A percentile compares a stretch with the other conserved stretches of the same genome.
phyloP scores from a whole-genome alignment of 2,888 invertebrate genomes.

The Drosophila aldrichi region DNA sequence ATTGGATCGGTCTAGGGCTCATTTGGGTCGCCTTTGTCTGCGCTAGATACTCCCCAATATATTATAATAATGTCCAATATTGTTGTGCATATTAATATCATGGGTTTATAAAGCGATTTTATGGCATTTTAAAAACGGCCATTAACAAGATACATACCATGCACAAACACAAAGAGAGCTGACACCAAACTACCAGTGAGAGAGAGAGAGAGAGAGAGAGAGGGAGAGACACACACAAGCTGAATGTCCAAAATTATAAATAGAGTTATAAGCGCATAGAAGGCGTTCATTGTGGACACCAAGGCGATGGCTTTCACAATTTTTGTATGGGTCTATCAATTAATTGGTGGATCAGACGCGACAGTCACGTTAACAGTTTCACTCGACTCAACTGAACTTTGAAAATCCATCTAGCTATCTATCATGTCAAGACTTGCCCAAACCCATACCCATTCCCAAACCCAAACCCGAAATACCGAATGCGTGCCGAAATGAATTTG shows the following conservation, averaged over 20 bases:
- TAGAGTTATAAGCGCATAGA: conserved; percentile 79
- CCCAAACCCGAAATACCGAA: conserved; percentile 15
- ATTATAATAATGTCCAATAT: conserved; percentile 81
- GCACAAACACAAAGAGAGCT: conserved; percentile 75
- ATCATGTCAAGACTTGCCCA: conserved; percentile 17
- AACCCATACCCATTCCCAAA: neutral
- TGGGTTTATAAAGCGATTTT: conserved; percentile 77
- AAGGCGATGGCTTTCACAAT: conserved; percentile 80
- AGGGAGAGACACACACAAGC: conserved; percentile 15
- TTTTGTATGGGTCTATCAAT: conserved; percentile 77
- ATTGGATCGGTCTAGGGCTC: conserved; percentile 41
- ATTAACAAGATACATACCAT: conserved; percentile 71
- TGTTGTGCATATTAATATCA: conserved; percentile 80
- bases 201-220: neutral
- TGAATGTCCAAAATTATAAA: conserved; percentile 66
- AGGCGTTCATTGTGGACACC: conserved; percentile 66
- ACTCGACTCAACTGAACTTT: conserved; percentile 33
- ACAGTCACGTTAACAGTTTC: conserved; percentile 53
- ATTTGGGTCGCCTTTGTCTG: conserved; percentile 71
- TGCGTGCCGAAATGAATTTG: conserved; percentile 68
- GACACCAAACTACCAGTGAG: conserved; percentile 42
- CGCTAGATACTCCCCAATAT: conserved; percentile 73
- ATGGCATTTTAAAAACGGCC: conserved; percentile 80
- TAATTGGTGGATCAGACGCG: conserved; percentile 64
- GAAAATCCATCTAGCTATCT: conserved; percentile 13